Evolutionary conservation across 2,888 invertebrate genomes (phyloP), one percentile per base, ranked within the genome.

Genomic region (Dolomedes plantarius): DNA sequence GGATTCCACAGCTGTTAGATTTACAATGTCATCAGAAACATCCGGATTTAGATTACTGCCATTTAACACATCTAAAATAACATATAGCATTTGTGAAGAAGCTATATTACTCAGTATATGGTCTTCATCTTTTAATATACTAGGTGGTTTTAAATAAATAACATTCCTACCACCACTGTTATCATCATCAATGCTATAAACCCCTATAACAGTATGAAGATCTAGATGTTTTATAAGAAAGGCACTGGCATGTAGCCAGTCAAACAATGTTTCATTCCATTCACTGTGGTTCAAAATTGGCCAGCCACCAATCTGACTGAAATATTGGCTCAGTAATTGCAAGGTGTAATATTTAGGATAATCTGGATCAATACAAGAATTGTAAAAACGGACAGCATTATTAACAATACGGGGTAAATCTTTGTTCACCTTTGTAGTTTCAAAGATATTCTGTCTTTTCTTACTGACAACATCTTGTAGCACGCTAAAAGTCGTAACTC

Each of bases 221-320:
- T 68, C 50, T 13, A 75, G 31, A 6, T 64, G 65, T 56, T 73
- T 72, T 11, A 81, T 0, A 19, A 86, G 19, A 16, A 39, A 62
- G 19, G 81, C 80, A 86, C 76, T 86, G 2, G 56, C 56, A 46
- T 75, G 36, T 32, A 46, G 13, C 76, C 65, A 76, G 46, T 81
- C 67, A 67, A 81, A 86, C 9, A 50, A 1, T 31, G 19, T 29
- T 6, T 41, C 67, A 36, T 77, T 28, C 76, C 75, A 81, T 6
- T 19, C 3, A 23, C 67, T 13, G 0, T 5, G 1, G 29, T 79
- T 41, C 7, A 81, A 62, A 13, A 86, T 65, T 31, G 86, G 86
- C 80, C 86, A 86, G 36, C 81, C 86, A 31, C 76, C 76, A 2
- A 64, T 27, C 62, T 71, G 7, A 23, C 65, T 19, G 31, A 81